Percentiles rank a stretch among this genome's conserved stretches.
Conservation (phyloP, 2,797 vertebrate species). For the Crocodylus rhombifer region DNA sequence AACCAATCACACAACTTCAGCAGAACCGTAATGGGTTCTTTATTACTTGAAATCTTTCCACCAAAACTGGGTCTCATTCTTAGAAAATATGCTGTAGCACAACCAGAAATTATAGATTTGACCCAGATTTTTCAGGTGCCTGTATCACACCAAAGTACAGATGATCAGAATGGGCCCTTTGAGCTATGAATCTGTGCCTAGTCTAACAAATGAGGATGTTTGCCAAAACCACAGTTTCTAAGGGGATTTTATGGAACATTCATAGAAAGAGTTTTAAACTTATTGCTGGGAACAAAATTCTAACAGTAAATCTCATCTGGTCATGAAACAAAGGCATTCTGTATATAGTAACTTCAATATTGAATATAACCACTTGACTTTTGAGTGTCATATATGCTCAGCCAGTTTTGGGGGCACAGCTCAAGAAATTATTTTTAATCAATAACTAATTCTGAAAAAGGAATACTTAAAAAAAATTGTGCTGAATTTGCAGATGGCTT, state of each 20-base stretch:
- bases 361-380: background rate
- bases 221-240: background rate
- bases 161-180: background rate
- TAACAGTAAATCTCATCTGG: background rate
- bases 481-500: background rate
- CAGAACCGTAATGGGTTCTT: background rate
- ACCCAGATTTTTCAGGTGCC: no score
- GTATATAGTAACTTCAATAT: background rate
- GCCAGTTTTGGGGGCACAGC: background rate
- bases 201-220: background rate
- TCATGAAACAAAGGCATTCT: background rate
- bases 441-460: background rate
- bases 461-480: background rate
- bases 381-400: background rate
- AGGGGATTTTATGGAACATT: background rate
- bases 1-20: background rate
- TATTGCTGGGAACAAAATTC: background rate
- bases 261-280: background rate
- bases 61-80: background rate
- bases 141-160: no score
- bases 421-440: conserved; percentile 4
- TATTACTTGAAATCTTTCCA: background rate
- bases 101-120: background rate
- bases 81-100: background rate
- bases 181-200: background rate